Evolutionary conservation across 2,113 vertebrate species (phyloP), one percentile per base, ranked within the genome.

Genomic region (Hydrolagus affinis): DNA sequence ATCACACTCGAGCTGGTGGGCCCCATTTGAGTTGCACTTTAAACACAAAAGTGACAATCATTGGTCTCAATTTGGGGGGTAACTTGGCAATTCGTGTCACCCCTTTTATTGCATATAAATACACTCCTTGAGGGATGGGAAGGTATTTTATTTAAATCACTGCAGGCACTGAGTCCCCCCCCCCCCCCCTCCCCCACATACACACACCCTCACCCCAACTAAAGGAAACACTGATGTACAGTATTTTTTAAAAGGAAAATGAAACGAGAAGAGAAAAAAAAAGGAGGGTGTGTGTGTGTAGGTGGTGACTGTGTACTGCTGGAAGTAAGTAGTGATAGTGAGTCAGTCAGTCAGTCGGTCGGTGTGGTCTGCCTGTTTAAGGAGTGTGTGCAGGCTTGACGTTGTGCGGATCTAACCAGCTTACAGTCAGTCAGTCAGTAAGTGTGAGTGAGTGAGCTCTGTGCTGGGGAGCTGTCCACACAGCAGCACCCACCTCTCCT

Each of bases 401-500:
- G 78, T 62, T 68, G 78, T 83, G 78, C 78, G 78, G 78, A 83
- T 83, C 30, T 23, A 66, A 28, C 25, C 78, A 83, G 78, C 64
- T 66, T 15, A 28, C 78, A 32, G 17, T 83, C 14, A 30, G 78
- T 60, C 59, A 23, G 59, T 14, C 25, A 28, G 1, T 64, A 11
- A 62, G 12, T n/a, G 59, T 17, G 44, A 44, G 44, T 44, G 44
- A 44, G 44, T 44, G 44, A 44, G 44, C 44, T 44, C 77, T 64
- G 77, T 60, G 25, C 77, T 62, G n/a, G 77, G 77, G 44, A 80
- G 77, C 77, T 80, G 77, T 80, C 77, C 77, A 66, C 23, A 80
- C 14, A 14, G 59, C 8, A 11, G 57, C 57, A 83, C 60, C 60
- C 10, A 25, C 23, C 66, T 19, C 25, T 25, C 57, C 56, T 23